phyloP scores from a whole-genome alignment of 2,888 invertebrate genomes.

The Flexamia atlantica region DNA sequence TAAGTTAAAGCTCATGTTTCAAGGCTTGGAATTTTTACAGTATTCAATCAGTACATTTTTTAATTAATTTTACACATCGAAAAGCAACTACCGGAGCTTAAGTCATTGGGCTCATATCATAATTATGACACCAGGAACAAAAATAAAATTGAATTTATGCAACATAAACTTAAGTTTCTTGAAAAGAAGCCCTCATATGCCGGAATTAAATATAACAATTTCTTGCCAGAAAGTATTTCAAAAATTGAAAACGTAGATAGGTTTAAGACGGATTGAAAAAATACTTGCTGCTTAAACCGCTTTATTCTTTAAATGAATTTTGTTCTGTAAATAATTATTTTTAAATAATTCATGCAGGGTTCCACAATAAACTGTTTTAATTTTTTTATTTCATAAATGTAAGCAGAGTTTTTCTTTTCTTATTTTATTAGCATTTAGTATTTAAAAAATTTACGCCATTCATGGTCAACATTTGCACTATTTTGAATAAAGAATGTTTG shows the following conservation, averaged over 20 bases:
- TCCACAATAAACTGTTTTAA: too few species aligned
- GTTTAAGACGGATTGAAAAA: too few species aligned
- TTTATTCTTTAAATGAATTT: too few species aligned
- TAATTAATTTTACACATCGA: neutral
- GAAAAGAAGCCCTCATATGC: neutral
- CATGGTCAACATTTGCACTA: neutral
- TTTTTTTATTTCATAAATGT: too few species aligned
- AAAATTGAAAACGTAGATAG: neutral
- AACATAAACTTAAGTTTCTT: conserved; percentile 6
- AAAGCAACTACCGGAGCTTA: neutral
- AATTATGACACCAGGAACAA: neutral
- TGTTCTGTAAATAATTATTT: too few species aligned
- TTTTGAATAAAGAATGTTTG: conserved; percentile 7
- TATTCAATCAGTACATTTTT: too few species aligned
- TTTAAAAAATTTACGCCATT: neutral
- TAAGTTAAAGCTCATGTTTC: too few species aligned
- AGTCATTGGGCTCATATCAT: neutral
- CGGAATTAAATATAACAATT: neutral
- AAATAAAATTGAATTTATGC: neutral
- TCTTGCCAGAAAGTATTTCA: neutral
- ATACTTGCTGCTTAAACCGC: too few species aligned
- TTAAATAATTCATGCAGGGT: too few species aligned
- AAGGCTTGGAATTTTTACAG: too few species aligned
- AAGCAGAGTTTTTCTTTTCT: too few species aligned
- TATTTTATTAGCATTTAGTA: neutral